Evolutionary conservation across 1,140 invertebrate genomes (phyloP).

Genomic region (Zaprionus africanus): DNA sequence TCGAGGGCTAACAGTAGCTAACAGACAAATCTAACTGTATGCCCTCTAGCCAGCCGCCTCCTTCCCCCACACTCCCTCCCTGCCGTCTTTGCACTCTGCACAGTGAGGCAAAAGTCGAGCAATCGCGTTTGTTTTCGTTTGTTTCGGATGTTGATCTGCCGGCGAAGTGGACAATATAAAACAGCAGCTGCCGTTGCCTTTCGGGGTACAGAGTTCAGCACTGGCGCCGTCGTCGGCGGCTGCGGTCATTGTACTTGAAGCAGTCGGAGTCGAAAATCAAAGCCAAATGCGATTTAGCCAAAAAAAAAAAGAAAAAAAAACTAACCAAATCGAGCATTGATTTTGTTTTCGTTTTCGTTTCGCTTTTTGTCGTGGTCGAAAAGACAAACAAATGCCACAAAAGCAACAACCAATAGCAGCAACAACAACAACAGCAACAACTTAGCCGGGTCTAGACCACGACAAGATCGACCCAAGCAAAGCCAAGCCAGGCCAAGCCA

Average conservation of each 20-base stretch:
- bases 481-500: conserved; percentile 15
- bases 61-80: neutral
- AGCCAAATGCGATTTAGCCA: conserved; percentile 31
- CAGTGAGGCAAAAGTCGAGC: conserved; percentile 1
- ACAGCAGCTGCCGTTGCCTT: neutral
- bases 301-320: neutral
- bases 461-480: conserved; percentile 29
- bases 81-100: neutral
- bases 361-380: conserved; percentile 54
- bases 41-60: neutral
- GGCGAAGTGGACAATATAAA: neutral
- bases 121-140: neutral
- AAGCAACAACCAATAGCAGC: conserved; percentile 8
- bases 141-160: conserved; percentile 6
- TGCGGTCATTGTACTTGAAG: conserved; percentile 73
- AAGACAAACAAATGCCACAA: conserved; percentile 32
- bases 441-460: neutral
- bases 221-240: neutral
- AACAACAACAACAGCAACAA: conserved; percentile 3
- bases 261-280: conserved; percentile 26
- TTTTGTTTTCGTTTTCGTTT: conserved; percentile 46
- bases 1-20: conserved; percentile 38
- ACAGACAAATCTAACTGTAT: conserved; percentile 3
- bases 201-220: neutral
- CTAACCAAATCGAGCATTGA: conserved; percentile 38